Percentiles rank a stretch among this genome's conserved stretches.
Evolutionary conservation across 2,888 invertebrate species (phyloP).

Genomic region (Conus canariensis): DNA sequence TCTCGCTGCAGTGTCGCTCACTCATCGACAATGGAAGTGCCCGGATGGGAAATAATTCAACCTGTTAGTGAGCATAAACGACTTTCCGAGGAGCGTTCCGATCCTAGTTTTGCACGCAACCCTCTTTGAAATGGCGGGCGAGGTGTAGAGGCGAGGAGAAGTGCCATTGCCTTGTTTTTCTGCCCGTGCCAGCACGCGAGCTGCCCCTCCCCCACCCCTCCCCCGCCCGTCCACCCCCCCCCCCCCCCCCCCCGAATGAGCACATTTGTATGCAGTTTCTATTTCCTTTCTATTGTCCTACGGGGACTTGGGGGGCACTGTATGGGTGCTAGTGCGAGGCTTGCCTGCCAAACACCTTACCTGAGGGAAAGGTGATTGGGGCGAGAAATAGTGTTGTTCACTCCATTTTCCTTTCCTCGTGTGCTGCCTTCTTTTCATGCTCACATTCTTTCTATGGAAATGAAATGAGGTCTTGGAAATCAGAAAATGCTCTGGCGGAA

Average conservation of each 20-base stretch:
- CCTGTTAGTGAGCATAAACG: conserved; percentile 46
- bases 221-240: too few relatives aligned
- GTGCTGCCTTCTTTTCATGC: neutral
- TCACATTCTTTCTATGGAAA: neutral
- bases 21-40: conserved; percentile 29
- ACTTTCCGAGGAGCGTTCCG: conserved; percentile 33
- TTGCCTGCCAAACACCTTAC: too few relatives aligned
- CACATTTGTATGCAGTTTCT: conserved; percentile 32
- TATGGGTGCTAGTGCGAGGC: too few relatives aligned
- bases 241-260: neutral
- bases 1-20: conserved; percentile 51
- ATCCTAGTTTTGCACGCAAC: conserved; percentile 32
- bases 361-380: neutral
- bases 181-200: neutral
- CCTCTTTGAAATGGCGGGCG: neutral
- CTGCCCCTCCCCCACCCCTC: neutral
- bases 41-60: conserved; percentile 45
- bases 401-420: neutral
- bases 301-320: too few relatives aligned
- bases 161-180: conserved; percentile 10
- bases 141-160: neutral
- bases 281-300: neutral
- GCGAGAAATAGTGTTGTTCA: neutral
- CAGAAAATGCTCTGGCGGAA: neutral
- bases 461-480: neutral